Base-by-base conservation (phyloP, 2,797 vertebrate species). In the Coccyzus lansbergi region DNA sequence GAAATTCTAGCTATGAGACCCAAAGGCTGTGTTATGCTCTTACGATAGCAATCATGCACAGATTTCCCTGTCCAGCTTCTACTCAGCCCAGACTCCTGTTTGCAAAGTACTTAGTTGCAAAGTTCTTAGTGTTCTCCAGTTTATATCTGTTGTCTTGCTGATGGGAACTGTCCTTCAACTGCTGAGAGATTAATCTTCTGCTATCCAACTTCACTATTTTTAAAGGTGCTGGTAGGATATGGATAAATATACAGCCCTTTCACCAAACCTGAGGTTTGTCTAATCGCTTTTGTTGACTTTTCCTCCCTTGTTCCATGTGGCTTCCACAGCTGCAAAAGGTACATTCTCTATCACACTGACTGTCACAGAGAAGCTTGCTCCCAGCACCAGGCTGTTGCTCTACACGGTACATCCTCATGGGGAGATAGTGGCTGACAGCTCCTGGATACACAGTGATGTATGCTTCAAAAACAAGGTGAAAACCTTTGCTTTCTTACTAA, bases 381-480 rank as follows among this genome's bases (percentile, higher is more conserved):
- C 98, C 2, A 82, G 94, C 0, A 94, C 98, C 34, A 97, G 97
- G 26, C 64, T 98, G 82, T 91, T 99, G 15, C 70, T 99, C 16
- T 99, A 99, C 88, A 97, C 97, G 0, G 46, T 99, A 74, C 97
- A 99, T 93, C 97, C 98, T 48, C 87, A 4, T 10, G 98, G 98
- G 49, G 98, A 99, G 88, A 79, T 97, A 28, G 96, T 99, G 49
- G 98, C 98, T 12, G 99, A 99, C 90, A 98, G 98, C 78, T 82
- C 85, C 84, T 74, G 96, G 88, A 98, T 98, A 84, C 92, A 71
- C 6, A 88, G 98, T 7, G 68, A 98, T 44, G 96, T 97, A 33
- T 99, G 99, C 94, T 97, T 99, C 83, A 98, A 96, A 40, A 99
- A 99, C 96, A 97, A 99, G 98, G 99, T 98, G 68, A 97, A 90